phyloP scores from a whole-genome alignment of 2,797 vertebrate genomes.

The Natrix natrix region DNA sequence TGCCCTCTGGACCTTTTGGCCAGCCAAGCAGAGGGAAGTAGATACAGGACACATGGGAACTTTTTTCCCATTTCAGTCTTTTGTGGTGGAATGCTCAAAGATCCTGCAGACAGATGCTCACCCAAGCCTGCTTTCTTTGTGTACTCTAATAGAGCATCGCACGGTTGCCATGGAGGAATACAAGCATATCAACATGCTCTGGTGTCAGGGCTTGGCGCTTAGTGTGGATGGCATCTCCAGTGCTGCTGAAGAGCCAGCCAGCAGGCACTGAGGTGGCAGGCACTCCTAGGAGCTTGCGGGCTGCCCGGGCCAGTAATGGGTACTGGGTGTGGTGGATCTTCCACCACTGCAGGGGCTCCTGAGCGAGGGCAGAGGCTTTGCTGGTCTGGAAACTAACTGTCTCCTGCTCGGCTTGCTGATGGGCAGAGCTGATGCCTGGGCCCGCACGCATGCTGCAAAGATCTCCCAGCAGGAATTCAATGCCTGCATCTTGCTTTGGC shows the following conservation, averaged over 20 bases:
- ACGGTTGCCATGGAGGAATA: conserved; percentile 77
- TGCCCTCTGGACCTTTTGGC: background rate
- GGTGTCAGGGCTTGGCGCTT: conserved; percentile 73
- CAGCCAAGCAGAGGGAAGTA: too few relatives aligned
- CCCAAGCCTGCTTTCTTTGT: background rate
- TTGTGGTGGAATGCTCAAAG: background rate
- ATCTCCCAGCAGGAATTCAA: conserved; percentile 78
- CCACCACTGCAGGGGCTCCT: conserved; percentile 79
- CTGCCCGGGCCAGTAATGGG: conserved; percentile 69
- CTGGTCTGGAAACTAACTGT: conserved; percentile 71
- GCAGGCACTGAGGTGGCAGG: conserved; percentile 71
- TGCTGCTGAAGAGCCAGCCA: conserved; percentile 61
- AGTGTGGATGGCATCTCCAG: conserved; percentile 38
- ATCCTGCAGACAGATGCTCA: background rate
- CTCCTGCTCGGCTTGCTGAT: conserved; percentile 74
- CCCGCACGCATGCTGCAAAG: conserved; percentile 63
- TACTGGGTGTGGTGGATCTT: conserved; percentile 72
- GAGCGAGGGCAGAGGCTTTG: conserved; percentile 67
- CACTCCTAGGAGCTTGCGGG: conserved; percentile 71
- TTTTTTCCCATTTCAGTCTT: background rate
- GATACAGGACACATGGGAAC: background rate
- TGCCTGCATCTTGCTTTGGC: conserved; percentile 64
- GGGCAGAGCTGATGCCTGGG: conserved; percentile 60
- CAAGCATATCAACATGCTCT: conserved; percentile 69
- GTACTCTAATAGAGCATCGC: conserved; percentile 19